A percentile compares a stretch with the other conserved stretches of the same genome.
Conservation (phyloP, 2,797 vertebrate species). For the Tokudaia tokunoshimensis region DNA sequence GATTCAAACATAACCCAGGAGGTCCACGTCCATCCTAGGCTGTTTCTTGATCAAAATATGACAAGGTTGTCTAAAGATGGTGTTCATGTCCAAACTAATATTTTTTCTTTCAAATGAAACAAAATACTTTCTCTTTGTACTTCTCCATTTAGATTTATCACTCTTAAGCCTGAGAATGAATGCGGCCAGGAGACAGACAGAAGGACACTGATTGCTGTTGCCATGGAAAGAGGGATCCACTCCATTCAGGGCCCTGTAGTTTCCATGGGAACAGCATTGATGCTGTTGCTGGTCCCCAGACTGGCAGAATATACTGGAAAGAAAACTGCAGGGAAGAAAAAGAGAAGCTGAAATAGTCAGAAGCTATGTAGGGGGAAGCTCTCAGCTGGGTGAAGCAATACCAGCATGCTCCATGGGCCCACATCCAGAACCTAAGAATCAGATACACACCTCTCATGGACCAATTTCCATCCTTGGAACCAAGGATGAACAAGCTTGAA, state of each 20-base stretch:
- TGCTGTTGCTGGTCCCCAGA: slow-evolving; percentile 26
- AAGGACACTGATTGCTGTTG: slow-evolving; percentile 47
- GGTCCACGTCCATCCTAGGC: background rate
- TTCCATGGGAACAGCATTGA: slow-evolving; percentile 76
- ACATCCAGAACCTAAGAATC: background rate
- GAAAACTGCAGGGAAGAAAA: background rate
- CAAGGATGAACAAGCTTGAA: background rate
- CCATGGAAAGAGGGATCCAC: slow-evolving; percentile 61
- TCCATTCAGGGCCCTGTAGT: slow-evolving; percentile 14
- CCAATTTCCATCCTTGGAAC: background rate
- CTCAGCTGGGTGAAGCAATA: background rate
- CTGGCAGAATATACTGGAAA: slow-evolving; percentile 10
- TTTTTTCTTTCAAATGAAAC: background rate
- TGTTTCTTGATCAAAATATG: background rate
- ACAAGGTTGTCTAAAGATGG: background rate
- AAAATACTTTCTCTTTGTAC: slow-evolving; percentile 7
- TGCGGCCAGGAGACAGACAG: slow-evolving; percentile 47
- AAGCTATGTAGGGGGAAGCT: background rate
- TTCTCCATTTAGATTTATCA: slow-evolving; percentile 60
- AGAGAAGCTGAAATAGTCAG: slow-evolving; percentile 24
- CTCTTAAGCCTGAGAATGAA: background rate
- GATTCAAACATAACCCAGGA: background rate
- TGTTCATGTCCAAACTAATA: background rate
- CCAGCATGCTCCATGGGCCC: background rate
- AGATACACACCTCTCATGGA: background rate